These are phyloP conservation scores for Pantherophis vulpinus DNA, from an alignment of 2,797 vertebrate species.

Conservation along the genomic window DNA sequence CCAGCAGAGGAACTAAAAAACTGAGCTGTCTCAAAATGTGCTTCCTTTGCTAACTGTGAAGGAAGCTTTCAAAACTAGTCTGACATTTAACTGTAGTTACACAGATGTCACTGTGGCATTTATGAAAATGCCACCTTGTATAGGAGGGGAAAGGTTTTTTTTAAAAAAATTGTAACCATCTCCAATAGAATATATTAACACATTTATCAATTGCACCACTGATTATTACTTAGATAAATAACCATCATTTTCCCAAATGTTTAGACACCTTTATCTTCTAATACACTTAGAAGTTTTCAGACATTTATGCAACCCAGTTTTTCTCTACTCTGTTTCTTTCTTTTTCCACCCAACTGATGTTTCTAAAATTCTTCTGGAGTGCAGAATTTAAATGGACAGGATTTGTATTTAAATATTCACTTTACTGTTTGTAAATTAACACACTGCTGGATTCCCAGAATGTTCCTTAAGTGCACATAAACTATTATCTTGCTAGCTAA, in stretches of 20 bases:
- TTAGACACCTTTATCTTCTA: not conserved
- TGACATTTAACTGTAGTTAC: slow-evolving; percentile 61
- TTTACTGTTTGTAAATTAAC: not conserved
- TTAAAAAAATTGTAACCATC: slow-evolving; percentile 35
- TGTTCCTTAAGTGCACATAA: not conserved
- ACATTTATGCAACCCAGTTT: not conserved
- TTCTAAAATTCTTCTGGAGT: not conserved
- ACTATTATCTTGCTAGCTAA: not conserved
- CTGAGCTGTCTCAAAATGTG: slow-evolving; percentile 34
- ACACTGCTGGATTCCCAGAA: not conserved
- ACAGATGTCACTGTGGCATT: slow-evolving; percentile 61
- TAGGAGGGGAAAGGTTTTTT: slow-evolving; percentile 22
- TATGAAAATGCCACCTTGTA: slow-evolving; percentile 59
- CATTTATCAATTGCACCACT: not conserved
- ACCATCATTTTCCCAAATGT: not conserved
- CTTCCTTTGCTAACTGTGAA: slow-evolving; percentile 40
- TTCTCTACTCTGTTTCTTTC: not conserved
- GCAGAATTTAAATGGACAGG: not conserved
- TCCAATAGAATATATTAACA: slow-evolving; percentile 26
- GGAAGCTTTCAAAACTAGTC: slow-evolving; percentile 40
- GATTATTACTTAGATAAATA: slow-evolving; percentile 19
- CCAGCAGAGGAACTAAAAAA: slow-evolving; percentile 14
- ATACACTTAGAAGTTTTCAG: not conserved
- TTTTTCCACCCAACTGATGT: not conserved
- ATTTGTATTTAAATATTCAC: not conserved